Percentiles rank a stretch among this genome's conserved stretches.
These are phyloP conservation scores for Apocheima hispidaria DNA, from an alignment of 2,888 invertebrate species.

Conservation along the genomic window DNA sequence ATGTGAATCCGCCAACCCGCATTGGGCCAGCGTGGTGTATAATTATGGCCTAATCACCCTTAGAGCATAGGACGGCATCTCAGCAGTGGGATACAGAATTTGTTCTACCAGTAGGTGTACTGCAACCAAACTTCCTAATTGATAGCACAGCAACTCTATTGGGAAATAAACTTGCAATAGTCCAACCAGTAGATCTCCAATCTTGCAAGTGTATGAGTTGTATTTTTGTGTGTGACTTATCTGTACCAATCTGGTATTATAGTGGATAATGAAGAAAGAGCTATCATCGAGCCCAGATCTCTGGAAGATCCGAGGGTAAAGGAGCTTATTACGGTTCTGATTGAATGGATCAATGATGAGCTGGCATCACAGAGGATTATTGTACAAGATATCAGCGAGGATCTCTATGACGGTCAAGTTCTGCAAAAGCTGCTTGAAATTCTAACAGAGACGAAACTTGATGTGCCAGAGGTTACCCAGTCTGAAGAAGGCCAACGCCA, in stretches of 20 bases:
- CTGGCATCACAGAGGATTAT: slow-evolving; percentile 98
- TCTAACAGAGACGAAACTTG: slow-evolving; percentile 94
- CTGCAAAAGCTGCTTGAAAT: slow-evolving; percentile 92
- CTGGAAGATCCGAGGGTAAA: slow-evolving; percentile 94
- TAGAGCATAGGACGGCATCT: too few relatives aligned
- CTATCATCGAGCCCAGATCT: slow-evolving; percentile 96
- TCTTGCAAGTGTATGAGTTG: too few relatives aligned
- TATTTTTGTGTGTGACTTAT: too few relatives aligned
- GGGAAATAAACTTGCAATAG: too few relatives aligned
- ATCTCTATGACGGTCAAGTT: slow-evolving; percentile 98
- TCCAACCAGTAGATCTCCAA: too few relatives aligned
- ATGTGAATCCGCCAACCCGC: too few relatives aligned
- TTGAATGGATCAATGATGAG: slow-evolving; percentile 99
- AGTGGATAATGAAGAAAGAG: slow-evolving; percentile 99
- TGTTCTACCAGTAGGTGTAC: too few relatives aligned
- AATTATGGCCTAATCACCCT: too few relatives aligned
- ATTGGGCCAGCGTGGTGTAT: too few relatives aligned
- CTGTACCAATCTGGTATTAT: slow-evolving; percentile 2
- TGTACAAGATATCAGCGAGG: slow-evolving; percentile 98
- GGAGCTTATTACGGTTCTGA: slow-evolving; percentile 93
- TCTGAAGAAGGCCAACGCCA: slow-evolving; percentile 99
- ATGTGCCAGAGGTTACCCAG: slow-evolving; percentile 99
- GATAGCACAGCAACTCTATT: too few relatives aligned
- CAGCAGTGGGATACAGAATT: too few relatives aligned
- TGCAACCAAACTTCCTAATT: too few relatives aligned